Conservation (phyloP, 2,797 vertebrate species). For the Pipistrellus pipistrellus region DNA sequence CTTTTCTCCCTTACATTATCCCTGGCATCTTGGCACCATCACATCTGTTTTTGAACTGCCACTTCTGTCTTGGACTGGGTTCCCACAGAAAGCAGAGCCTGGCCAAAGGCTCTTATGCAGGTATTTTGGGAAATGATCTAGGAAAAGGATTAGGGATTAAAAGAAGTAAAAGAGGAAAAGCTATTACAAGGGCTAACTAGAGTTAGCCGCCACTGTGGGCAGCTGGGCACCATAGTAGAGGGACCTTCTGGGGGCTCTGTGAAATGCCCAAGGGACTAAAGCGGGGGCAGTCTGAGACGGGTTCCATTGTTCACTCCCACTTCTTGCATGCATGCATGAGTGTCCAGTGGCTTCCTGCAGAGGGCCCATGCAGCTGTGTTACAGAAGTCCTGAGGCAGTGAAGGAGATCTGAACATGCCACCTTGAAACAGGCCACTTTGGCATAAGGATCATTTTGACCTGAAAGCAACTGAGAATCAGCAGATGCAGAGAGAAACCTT, state of each 20-base stretch:
- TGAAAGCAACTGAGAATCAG: background rate
- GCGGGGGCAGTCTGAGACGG: too few relatives aligned
- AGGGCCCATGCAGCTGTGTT: background rate
- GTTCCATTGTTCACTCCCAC: background rate
- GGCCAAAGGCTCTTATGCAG: background rate
- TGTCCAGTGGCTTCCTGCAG: background rate
- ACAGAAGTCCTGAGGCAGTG: background rate
- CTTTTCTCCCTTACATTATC: background rate
- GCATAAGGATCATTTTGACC: background rate
- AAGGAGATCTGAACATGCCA: background rate
- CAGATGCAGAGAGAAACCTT: background rate
- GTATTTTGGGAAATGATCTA: background rate
- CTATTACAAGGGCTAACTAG: background rate
- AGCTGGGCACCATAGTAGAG: background rate
- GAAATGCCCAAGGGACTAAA: background rate
- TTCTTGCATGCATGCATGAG: rapidly evolving
- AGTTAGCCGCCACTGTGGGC: background rate
- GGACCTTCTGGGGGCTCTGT: background rate
- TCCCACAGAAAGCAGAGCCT: background rate
- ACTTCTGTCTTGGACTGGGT: background rate
- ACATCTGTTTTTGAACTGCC: background rate
- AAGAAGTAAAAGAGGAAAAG: background rate
- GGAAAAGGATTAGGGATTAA: background rate
- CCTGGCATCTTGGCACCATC: background rate
- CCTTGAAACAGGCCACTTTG: background rate